A percentile compares a stretch with the other conserved stretches of the same genome.
Conservation (phyloP, 2,888 invertebrate species). For the Mythimna loreyi region DNA sequence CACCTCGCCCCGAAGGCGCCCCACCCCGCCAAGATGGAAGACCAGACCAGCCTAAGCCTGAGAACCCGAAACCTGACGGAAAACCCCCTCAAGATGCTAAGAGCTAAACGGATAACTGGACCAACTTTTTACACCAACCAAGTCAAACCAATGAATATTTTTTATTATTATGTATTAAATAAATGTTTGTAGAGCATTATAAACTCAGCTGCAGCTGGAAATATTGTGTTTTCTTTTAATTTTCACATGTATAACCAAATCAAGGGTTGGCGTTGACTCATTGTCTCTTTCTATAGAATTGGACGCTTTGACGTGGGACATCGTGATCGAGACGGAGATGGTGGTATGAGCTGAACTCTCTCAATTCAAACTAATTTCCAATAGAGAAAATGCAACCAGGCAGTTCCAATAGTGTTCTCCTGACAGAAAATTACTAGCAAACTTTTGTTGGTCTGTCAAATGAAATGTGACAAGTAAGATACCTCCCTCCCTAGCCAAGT, state of each 20-base stretch:
- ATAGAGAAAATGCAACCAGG: too few species aligned
- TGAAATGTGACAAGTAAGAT: background rate
- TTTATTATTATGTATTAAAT: conserved; percentile 32
- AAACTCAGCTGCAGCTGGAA: conserved; percentile 71
- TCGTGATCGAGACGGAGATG: too few species aligned
- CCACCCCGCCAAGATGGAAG: conserved; percentile 47
- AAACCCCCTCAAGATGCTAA: conserved; percentile 68
- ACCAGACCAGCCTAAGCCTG: conserved; percentile 46
- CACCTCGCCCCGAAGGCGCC: conserved; percentile 30
- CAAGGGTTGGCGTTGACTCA: too few species aligned
- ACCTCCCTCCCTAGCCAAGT: too few species aligned
- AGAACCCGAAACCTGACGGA: conserved; percentile 55
- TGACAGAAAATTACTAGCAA: background rate
- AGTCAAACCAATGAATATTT: conserved; percentile 30
- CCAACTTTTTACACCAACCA: conserved; percentile 39
- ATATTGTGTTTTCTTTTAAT: conserved; percentile 12
- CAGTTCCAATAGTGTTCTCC: background rate
- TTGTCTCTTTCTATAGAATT: too few species aligned
- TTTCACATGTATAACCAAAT: background rate
- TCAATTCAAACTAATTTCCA: too few species aligned
- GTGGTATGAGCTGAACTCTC: too few species aligned
- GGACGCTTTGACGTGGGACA: too few species aligned
- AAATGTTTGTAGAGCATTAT: conserved; percentile 67
- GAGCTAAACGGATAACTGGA: conserved; percentile 49
- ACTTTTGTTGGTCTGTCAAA: background rate